Conservation (phyloP, 1,140 invertebrate genomes). For the Papilio aristodemus region DNA sequence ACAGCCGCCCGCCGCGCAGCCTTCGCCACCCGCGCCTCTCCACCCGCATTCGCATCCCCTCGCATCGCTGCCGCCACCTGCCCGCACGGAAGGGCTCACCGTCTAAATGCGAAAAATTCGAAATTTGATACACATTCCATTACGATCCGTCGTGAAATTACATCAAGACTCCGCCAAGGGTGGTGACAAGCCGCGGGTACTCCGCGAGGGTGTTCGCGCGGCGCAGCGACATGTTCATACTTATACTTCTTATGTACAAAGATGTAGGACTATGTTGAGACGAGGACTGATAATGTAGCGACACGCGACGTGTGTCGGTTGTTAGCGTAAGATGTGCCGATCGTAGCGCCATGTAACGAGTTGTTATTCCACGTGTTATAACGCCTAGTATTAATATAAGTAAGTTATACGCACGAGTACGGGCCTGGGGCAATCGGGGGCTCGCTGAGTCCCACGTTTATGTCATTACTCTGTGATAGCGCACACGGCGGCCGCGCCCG, state of each 20-base stretch:
- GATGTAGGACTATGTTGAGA: constrained; percentile 39
- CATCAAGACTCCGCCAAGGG: background rate
- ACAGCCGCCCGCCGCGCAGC: constrained; percentile 67
- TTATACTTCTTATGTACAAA: constrained; percentile 49
- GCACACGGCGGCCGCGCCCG: constrained; percentile 62
- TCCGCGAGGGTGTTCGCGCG: constrained; percentile 25
- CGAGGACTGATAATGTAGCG: constrained; percentile 60
- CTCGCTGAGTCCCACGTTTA: constrained; percentile 67
- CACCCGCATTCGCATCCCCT: constrained; percentile 60
- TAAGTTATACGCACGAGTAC: constrained; percentile 76
- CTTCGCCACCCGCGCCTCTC: constrained; percentile 74
- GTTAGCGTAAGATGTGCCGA: constrained; percentile 58
- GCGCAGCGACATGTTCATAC: constrained; percentile 51
- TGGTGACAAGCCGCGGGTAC: constrained; percentile 20
- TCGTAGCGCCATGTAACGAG: constrained; percentile 69
- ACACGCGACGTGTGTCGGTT: constrained; percentile 46
- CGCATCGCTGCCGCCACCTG: constrained; percentile 65
- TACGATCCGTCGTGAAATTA: constrained; percentile 30
- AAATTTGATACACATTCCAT: constrained; percentile 61
- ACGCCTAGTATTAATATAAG: constrained; percentile 73
- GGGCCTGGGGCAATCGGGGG: constrained; percentile 76
- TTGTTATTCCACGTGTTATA: constrained; percentile 71
- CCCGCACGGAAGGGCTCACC: constrained; percentile 71
- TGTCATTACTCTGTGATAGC: constrained; percentile 80
- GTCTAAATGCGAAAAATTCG: constrained; percentile 49